phyloP scores from a whole-genome alignment of 2,888 invertebrate genomes.

The Panzeria rudis region DNA sequence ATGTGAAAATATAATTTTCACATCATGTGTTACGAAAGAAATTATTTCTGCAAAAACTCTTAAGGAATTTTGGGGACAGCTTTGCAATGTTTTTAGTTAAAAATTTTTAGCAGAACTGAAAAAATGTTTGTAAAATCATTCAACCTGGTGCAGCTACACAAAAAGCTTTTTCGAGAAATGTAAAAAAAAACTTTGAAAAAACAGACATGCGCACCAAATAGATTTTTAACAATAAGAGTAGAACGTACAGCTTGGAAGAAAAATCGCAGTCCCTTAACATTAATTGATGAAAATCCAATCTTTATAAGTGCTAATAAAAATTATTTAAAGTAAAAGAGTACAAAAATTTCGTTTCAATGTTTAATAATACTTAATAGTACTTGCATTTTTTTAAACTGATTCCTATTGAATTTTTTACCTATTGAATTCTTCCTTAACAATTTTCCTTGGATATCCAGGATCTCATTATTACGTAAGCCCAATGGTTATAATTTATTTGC shows the following conservation, averaged over 20 bases:
- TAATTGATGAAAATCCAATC: neutral
- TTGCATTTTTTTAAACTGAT: too few species aligned
- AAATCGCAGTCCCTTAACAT: conserved; percentile 35
- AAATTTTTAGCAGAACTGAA: conserved; percentile 53
- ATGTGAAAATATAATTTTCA: neutral
- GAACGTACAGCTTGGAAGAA: conserved; percentile 26
- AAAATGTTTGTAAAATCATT: conserved; percentile 42
- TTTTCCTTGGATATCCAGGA: neutral
- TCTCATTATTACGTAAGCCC: conserved; percentile 22
- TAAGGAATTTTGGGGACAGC: neutral
- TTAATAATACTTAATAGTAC: too few species aligned
- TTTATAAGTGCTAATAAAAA: neutral
- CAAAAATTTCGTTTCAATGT: too few species aligned
- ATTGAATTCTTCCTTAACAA: too few species aligned
- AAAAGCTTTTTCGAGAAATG: conserved; percentile 13
- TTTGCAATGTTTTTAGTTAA: conserved; percentile 13
- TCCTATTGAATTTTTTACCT: too few species aligned
- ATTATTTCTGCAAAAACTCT: conserved; percentile 47
- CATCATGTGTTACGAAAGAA: conserved; percentile 48
- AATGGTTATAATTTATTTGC: too few species aligned
- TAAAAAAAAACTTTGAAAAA: neutral
- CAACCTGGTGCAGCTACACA: conserved; percentile 7
- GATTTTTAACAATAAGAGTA: conserved; percentile 6
- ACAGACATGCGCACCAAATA: conserved; percentile 41
- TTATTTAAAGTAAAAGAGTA: too few species aligned